Evolutionary conservation across 2,888 invertebrate genomes (phyloP).

Genomic region (Philopedon plagiatum): DNA sequence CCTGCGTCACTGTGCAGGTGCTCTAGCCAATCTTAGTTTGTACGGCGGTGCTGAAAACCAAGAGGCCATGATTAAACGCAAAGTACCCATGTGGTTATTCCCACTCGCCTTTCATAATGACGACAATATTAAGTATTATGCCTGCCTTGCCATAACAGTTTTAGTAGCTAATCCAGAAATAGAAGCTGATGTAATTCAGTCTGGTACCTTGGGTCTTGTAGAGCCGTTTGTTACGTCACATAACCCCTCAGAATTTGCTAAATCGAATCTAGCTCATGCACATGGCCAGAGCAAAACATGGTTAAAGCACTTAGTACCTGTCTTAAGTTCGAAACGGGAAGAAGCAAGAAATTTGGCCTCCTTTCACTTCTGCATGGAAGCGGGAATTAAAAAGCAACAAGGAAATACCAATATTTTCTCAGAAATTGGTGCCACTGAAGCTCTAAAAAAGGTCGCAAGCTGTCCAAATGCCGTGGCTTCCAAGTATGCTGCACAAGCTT

Average conservation of each 20-base stretch:
- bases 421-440: constrained; percentile 95
- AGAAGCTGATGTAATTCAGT: constrained; percentile 95
- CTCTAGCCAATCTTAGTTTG: constrained; percentile 94
- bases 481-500: constrained; percentile 94
- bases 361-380: constrained; percentile 99
- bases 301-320: constrained; percentile 93
- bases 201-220: constrained; percentile 96
- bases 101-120: constrained; percentile 97
- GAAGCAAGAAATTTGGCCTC: constrained; percentile 97
- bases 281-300: constrained; percentile 97
- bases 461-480: constrained; percentile 98
- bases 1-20: constrained; percentile 95
- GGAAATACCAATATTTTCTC: constrained; percentile 92
- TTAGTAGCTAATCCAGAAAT: constrained; percentile 98
- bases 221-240: constrained; percentile 97
- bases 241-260: constrained; percentile 95
- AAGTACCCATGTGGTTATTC: constrained; percentile 97
- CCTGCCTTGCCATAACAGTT: constrained; percentile 97
- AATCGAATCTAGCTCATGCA: constrained; percentile 91
- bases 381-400: constrained; percentile 95
- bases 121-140: constrained; percentile 98
- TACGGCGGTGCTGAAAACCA: constrained; percentile 98
- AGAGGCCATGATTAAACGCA: constrained; percentile 95
- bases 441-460: constrained; percentile 95
- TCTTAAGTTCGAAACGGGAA: constrained; percentile 93